phyloP scores from a whole-genome alignment of 1,140 invertebrate genomes.

The Apocrypta bakeri region DNA sequence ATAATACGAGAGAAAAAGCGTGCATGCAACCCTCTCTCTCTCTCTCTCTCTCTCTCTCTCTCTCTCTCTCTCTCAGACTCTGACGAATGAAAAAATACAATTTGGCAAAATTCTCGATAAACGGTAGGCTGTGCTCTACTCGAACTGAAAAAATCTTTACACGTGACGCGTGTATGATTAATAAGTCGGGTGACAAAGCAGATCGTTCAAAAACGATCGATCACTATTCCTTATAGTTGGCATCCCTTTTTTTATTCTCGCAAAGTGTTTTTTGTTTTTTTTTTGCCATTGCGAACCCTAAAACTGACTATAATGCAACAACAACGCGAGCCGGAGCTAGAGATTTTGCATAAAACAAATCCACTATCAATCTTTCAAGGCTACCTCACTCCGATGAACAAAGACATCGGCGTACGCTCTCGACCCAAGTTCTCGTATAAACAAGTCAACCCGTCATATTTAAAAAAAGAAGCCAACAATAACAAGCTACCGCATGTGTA shows the following conservation, averaged over 20 bases:
- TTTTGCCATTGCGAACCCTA: neutral
- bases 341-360: neutral
- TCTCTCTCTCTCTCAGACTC: too few relatives aligned
- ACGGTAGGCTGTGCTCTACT: slow-evolving; percentile 45
- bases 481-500: neutral
- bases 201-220: slow-evolving; percentile 42
- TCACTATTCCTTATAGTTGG: slow-evolving; percentile 3
- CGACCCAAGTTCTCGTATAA: neutral
- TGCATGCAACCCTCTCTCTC: slow-evolving; percentile 47
- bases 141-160: slow-evolving; percentile 29
- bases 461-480: neutral
- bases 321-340: neutral
- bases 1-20: slow-evolving; percentile 13
- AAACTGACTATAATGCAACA: neutral
- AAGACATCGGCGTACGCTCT: neutral
- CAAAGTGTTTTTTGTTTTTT: neutral
- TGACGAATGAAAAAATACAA: slow-evolving; percentile 50
- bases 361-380: neutral
- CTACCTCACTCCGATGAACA: neutral
- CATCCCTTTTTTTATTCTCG: neutral
- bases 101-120: slow-evolving; percentile 51
- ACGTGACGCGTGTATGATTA: slow-evolving; percentile 39
- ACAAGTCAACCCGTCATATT: neutral
- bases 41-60: too few relatives aligned
- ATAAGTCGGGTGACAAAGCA: slow-evolving; percentile 45